Evolutionary conservation across 35 echinoderm and acorn worm species (phyloP), one percentile per base, ranked within the genome.

Genomic region (Holothuria glaberrima): DNA sequence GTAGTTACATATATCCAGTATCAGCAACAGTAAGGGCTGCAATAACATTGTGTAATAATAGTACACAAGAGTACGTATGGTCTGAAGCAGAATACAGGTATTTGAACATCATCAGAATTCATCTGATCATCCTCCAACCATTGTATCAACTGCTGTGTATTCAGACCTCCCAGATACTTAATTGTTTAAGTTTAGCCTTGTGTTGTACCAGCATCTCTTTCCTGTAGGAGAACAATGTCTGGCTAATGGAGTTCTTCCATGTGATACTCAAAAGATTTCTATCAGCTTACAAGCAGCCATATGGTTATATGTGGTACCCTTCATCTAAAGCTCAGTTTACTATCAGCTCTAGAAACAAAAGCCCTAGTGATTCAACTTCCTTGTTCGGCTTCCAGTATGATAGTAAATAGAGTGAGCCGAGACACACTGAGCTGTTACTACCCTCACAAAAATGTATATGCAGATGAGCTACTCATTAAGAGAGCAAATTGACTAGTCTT

Each of bases 341-440:
- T 48, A 78, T 78, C 74, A 78, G 74, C 44, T 48, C 20, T 78
- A 25, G 74, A 41, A 78, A 78, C 74, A 48, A 78, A 54, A 78
- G 74, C 74, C 50, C 50, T 10, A 22, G 70, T 35, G 38, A 78
- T 12, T 78, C 74, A 78, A 78, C 74, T 78, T 78, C 74, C 74
- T 78, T 78, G 74, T 78, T 78, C 74, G 29, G 6, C 12, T 48
- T 78, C 50, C 22, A 20, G 2, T 78, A 10, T 78, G 31, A 78
- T 48, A 45, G 74, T 24, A 48, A 48, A 78, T 9, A 17, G 50
- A 54, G 50, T 5, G 50, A 54, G 16, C 50, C 50, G 50, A 54
- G 10, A 54, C 50, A 54, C 29, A 12, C 34, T 20, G 29, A n/a
- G 10, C 36, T 38, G 28, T 22, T 26, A 48, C 35, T 78, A 78